Base-by-base conservation (phyloP, 1,140 invertebrate species). In the Zaprionus kolodkinae region DNA sequence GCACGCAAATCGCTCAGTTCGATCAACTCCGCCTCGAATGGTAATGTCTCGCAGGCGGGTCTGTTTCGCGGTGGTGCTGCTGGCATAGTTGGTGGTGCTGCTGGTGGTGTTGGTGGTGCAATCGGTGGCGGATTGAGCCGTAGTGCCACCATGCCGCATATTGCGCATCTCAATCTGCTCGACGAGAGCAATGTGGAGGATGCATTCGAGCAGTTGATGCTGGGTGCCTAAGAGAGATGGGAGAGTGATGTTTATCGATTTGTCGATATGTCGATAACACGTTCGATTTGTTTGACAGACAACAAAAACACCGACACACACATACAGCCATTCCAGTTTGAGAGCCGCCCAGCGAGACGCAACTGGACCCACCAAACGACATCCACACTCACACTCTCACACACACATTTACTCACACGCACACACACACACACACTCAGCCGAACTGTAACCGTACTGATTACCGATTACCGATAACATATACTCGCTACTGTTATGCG, bases 171-270 rank as follows among this genome's bases (percentile, higher is more conserved):
- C 72, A 93, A 94, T 89, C 89, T 95, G 79, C 93, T 96, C 74
- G 96, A 96, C 81, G 95, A 95, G 84, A 94, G 93, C 81, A 96
- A 96, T 88, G 95, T 96, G 63, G 96, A 96, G 81, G 95, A 95
- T 92, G 95, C 95, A 50, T 96, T 96, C 92, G 96, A 96, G 81
- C 95, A 95, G 92, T 93, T 96, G 65, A 96, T 96, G 93, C 94
- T 94, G 92, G 94, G 84, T 70, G 91, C 93, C 11, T 92, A 92
- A 43, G 56, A 15, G 5, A 43, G 56, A 15, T 2, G 35, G 38
- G 40, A 57, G 27, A 68, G 10, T 0, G 12, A 6, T 40, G 40
- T 43, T 54, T n/a, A 52, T 63, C 21, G 38, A 54, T 54, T 33
- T 12, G 17, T 38, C 15, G 50, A 54, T 27, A 36, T 7, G 4